Evolutionary conservation across 2,797 vertebrate species (phyloP).

Genomic region (Passerculus sandwichensis): DNA sequence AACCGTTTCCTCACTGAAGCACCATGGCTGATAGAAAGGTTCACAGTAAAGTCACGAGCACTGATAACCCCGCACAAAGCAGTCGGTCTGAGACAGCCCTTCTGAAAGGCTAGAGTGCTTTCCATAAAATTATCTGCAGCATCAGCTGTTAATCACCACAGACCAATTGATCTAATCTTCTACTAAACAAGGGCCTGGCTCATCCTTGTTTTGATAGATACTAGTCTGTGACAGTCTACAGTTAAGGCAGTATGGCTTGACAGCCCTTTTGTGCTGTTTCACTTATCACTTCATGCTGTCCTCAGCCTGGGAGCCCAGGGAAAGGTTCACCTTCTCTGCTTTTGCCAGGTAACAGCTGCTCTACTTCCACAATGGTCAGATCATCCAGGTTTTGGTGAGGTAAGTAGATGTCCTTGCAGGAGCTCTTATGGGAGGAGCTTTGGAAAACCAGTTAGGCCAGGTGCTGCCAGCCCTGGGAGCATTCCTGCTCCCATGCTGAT

Average conservation of each 20-base stretch:
- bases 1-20: not conserved
- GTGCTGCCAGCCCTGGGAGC: not conserved
- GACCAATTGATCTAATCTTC: slow-evolving; percentile 25
- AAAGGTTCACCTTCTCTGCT: not conserved
- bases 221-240: not conserved
- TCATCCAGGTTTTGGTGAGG: slow-evolving; percentile 12
- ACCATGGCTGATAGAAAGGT: not conserved
- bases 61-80: not conserved
- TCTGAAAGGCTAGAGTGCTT: slow-evolving; percentile 18
- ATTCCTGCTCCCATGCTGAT: slow-evolving; percentile 55
- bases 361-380: not conserved
- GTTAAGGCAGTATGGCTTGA: not conserved
- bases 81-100: not conserved
- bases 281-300: not conserved
- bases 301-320: not conserved
- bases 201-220: slow-evolving; percentile 40
- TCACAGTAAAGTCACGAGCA: not conserved
- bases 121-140: slow-evolving; percentile 38
- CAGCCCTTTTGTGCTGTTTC: not conserved
- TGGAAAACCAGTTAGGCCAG: slow-evolving; percentile 52
- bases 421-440: slow-evolving; percentile 51
- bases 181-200: slow-evolving; percentile 21
- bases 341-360: slow-evolving; percentile 1
- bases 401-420: slow-evolving; percentile 39
- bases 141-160: slow-evolving; percentile 34